Evolutionary conservation across 2,797 vertebrate genomes (phyloP).

Genomic region (Chelon labrosus): DNA sequence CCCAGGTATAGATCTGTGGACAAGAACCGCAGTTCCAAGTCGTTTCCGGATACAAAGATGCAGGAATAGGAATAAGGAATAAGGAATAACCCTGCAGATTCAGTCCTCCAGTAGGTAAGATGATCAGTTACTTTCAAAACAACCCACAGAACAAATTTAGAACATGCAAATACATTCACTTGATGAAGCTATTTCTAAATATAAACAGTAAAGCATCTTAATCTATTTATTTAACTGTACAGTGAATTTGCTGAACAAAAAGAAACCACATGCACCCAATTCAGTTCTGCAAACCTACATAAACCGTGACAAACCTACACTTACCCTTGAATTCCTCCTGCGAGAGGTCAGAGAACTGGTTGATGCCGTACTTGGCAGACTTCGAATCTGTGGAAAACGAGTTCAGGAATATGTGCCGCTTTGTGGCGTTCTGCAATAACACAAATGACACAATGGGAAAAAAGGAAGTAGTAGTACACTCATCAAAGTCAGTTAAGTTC

Average conservation of each 20-base stretch:
- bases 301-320: neutral
- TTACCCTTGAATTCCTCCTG: conserved; percentile 91
- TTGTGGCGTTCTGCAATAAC: conserved; percentile 82
- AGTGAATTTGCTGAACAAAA: neutral
- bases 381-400: conserved; percentile 66
- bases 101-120: neutral
- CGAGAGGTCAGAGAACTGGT: conserved; percentile 91
- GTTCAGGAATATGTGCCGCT: conserved; percentile 87
- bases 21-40: conserved; percentile 21
- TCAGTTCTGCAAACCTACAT: neutral
- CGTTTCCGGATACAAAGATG: conserved; percentile 4
- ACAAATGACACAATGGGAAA: neutral
- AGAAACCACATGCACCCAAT: neutral
- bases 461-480: neutral
- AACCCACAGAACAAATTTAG: neutral
- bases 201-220: neutral
- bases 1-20: conserved; percentile 88
- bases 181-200: neutral
- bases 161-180: neutral
- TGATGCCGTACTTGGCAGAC: conserved; percentile 89
- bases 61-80: neutral
- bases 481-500: no score
- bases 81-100: conserved; percentile 19
- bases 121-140: neutral
- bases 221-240: neutral